These are phyloP conservation scores for Dermolepida albohirtum DNA, from an alignment of 2,888 invertebrate species.

Conservation along the genomic window DNA sequence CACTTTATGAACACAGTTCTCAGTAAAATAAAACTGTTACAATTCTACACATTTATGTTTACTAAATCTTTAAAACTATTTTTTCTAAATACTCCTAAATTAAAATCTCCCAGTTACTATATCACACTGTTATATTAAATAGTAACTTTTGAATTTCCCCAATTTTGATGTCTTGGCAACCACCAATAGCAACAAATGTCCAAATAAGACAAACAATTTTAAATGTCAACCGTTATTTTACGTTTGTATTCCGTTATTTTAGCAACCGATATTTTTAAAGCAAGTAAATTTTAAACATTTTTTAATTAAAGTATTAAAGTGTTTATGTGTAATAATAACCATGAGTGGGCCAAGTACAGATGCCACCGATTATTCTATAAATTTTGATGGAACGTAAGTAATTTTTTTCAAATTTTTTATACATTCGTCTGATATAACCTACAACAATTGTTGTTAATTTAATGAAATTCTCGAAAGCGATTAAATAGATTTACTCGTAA, in stretches of 20 bases:
- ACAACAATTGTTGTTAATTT: not conserved
- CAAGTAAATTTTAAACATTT: conserved; percentile 34
- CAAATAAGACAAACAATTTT: conserved; percentile 45
- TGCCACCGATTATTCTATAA: conserved; percentile 39
- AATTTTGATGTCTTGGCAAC: conserved; percentile 43
- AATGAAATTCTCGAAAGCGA: not conserved
- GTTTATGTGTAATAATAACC: conserved; percentile 8
- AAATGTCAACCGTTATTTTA: conserved; percentile 48
- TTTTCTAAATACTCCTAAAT: too few species aligned
- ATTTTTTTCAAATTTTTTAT: conserved; percentile 7
- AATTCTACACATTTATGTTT: too few species aligned
- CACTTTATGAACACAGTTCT: too few species aligned
- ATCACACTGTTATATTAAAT: not conserved
- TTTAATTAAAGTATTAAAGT: conserved; percentile 35
- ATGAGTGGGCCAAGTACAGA: conserved; percentile 36
- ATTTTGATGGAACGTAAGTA: conserved; percentile 40
- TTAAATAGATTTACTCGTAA: too few species aligned
- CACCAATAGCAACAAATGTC: conserved; percentile 49
- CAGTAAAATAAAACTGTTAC: too few species aligned
- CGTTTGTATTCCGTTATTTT: not conserved
- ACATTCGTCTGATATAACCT: conserved; percentile 19
- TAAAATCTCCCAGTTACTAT: not conserved
- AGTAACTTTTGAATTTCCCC: conserved; percentile 25
- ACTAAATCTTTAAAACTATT: too few species aligned
- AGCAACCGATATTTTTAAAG: conserved; percentile 17